Evolutionary conservation across 2,797 vertebrate genomes (phyloP), one percentile per base, ranked within the genome.

Genomic region (Sphaeramia orbicularis): DNA sequence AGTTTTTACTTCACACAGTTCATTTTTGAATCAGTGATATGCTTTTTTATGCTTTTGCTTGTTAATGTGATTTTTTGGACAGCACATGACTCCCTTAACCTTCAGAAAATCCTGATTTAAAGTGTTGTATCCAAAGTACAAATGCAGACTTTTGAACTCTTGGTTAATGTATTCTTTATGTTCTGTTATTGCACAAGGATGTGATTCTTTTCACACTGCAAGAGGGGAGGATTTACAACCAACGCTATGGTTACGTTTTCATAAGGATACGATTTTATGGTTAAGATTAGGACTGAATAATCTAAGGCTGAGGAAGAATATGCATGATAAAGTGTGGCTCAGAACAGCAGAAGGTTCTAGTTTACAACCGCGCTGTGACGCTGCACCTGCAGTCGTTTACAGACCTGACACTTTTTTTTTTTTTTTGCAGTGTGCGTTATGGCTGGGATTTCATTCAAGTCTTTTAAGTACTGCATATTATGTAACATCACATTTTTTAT

Each of bases 131-230:
- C 57, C 27, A 74, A 69, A 70, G 74, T 69, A 14, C 57, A 71
- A 27, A 59, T 38, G 7, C 3, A 54, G 61, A 52, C 65, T 76
- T 80, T 65, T 78, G 66, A 74, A 65, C 81, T 74, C 55, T 32
- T 59, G 55, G 62, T 65, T 74, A 80, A 21, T 70, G 42, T 45
- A 68, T 38, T 51, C 54, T 24, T 44, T 62, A 68, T 10, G 57
- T 44, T 11, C 6, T 56, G 49, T 24, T 67, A 40, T 74, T 78
- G 74, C 59, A 50, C 56, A 75, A 68, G 21, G 40, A 3, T 41
- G 45, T 41, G 32, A 41, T 58, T 55, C 2, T 40, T 16, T 60
- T 27, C 11, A 58, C 35, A 35, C 47, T 1, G 4, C 7, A 50
- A 19, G 15, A 8, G 16, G 30, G 51, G 54, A 80, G 50, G 44